A percentile compares a stretch with the other conserved stretches of the same genome.
These are phyloP conservation scores for Maniola hyperantus DNA, from an alignment of 2,888 invertebrate species.

Conservation along the genomic window DNA sequence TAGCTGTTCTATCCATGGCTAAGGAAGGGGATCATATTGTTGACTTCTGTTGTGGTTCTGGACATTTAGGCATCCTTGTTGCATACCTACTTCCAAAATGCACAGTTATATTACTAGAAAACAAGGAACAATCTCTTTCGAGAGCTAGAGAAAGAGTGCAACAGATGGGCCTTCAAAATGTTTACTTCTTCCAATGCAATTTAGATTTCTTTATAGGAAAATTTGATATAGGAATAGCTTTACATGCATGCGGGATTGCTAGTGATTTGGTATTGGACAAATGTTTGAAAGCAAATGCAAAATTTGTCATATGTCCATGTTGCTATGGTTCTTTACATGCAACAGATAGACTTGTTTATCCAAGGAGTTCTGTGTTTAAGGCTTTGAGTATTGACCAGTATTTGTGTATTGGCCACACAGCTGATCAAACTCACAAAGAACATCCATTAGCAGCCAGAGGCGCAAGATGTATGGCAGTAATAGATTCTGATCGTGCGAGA, in stretches of 20 bases:
- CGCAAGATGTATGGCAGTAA: slow-evolving; percentile 92
- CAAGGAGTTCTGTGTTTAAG: slow-evolving; percentile 87
- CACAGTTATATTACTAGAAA: slow-evolving; percentile 92
- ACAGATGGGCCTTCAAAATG: slow-evolving; percentile 86
- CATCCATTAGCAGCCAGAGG: slow-evolving; percentile 89
- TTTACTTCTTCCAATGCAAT: slow-evolving; percentile 93
- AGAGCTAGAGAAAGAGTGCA: slow-evolving; percentile 88
- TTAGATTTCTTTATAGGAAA: slow-evolving; percentile 92
- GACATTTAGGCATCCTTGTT: slow-evolving; percentile 94
- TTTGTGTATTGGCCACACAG: slow-evolving; percentile 92
- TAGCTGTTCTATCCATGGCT: slow-evolving; percentile 88
- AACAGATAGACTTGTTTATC: slow-evolving; percentile 91
- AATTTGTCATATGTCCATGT: slow-evolving; percentile 96
- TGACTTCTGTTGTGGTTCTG: slow-evolving; percentile 97
- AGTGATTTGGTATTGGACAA: slow-evolving; percentile 95
- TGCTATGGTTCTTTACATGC: slow-evolving; percentile 95
- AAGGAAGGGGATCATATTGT: slow-evolving; percentile 88
- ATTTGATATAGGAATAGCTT: slow-evolving; percentile 93
- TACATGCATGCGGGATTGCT: slow-evolving; percentile 97
- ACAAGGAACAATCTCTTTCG: slow-evolving; percentile 92
- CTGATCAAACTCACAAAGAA: slow-evolving; percentile 94
- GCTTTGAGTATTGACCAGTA: slow-evolving; percentile 84
- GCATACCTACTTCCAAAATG: slow-evolving; percentile 91
- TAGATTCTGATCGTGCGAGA: slow-evolving; percentile 92
- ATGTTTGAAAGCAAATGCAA: slow-evolving; percentile 89